A percentile compares a stretch with the other conserved stretches of the same genome.
These are phyloP conservation scores for Cephus cinctus DNA, from an alignment of 1,140 invertebrate genomes.

Conservation along the genomic window DNA sequence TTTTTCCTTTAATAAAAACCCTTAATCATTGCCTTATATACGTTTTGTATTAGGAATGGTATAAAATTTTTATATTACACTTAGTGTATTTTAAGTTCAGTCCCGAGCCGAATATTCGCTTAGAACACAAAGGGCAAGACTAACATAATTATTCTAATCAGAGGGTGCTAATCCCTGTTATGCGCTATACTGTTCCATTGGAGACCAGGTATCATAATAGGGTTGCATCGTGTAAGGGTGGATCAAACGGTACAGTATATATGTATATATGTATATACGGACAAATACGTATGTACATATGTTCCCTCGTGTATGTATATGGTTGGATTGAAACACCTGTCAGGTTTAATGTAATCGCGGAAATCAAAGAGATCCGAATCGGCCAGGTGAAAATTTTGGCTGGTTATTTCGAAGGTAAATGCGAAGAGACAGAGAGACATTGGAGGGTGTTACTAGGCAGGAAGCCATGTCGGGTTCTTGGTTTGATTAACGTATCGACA, in stretches of 20 bases:
- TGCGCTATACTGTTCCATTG: no score
- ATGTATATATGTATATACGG: not conserved
- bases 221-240: not conserved
- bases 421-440: slow-evolving; percentile 27
- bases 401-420: slow-evolving; percentile 23
- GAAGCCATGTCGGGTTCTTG: slow-evolving; percentile 35
- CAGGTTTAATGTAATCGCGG: slow-evolving; percentile 13
- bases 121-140: no score
- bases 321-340: slow-evolving; percentile 12
- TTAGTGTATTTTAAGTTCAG: no score
- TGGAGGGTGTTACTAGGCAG: slow-evolving; percentile 41
- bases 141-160: no score
- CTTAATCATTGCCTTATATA: no score
- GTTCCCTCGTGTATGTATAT: no score
- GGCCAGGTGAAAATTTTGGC: slow-evolving; percentile 22
- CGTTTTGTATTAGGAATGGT: no score
- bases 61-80: no score
- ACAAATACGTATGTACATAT: not conserved
- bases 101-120: no score
- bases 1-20: no score
- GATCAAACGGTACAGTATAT: slow-evolving; percentile 11
- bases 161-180: no score
- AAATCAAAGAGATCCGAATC: slow-evolving; percentile 34
- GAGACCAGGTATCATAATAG: not conserved
- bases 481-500: slow-evolving; percentile 30